These are phyloP conservation scores for Halictus quadricinctus DNA, from an alignment of 2,888 invertebrate species.

Conservation along the genomic window DNA sequence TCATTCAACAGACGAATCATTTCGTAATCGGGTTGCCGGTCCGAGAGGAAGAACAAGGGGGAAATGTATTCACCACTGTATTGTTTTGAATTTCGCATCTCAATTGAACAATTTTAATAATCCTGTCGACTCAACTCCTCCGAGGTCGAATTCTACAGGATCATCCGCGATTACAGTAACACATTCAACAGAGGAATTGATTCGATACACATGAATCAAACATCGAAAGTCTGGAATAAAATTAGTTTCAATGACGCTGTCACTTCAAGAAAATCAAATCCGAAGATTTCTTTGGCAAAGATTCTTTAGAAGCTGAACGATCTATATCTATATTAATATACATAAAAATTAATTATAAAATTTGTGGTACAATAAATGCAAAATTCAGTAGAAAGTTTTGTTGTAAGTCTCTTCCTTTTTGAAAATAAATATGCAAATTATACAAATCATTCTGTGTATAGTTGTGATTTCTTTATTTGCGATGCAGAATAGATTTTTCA, in stretches of 20 bases:
- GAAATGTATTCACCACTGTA: background rate
- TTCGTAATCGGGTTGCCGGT: conserved; percentile 1
- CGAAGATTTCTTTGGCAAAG: background rate
- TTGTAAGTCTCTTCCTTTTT: too few species aligned
- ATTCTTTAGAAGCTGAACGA: background rate
- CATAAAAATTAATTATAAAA: too few species aligned
- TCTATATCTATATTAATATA: too few species aligned
- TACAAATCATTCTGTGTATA: background rate
- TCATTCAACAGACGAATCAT: conserved; percentile 17
- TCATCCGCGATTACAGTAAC: background rate
- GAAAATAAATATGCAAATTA: too few species aligned
- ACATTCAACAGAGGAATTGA: background rate
- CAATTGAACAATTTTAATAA: background rate
- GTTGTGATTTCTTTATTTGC: background rate
- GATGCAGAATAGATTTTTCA: background rate
- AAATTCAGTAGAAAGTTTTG: too few species aligned
- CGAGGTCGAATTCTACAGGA: background rate
- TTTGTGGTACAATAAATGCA: too few species aligned
- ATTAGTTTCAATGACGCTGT: background rate
- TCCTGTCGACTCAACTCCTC: background rate
- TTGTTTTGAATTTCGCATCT: background rate
- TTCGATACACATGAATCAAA: background rate
- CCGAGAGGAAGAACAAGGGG: background rate
- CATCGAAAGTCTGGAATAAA: background rate
- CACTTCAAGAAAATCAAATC: background rate